These are phyloP conservation scores for Sebastes taczanowskii DNA, from an alignment of 2,797 vertebrate species.

Conservation along the genomic window DNA sequence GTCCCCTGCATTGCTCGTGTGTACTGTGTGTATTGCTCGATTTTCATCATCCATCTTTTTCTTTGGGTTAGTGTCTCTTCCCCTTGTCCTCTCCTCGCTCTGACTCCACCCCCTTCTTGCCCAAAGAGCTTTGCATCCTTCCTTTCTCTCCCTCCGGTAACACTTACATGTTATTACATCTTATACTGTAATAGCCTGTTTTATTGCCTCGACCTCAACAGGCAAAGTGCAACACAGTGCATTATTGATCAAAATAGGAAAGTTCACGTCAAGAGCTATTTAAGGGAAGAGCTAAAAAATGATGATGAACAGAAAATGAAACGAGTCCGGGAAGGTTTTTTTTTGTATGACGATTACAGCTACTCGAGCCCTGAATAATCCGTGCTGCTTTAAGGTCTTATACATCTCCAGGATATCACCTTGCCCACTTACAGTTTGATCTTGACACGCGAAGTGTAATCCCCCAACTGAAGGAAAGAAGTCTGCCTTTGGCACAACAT, in stretches of 20 bases:
- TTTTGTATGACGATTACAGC: not conserved
- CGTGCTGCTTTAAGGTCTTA: not conserved
- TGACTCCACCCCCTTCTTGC: not conserved
- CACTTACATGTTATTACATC: conserved; percentile 31
- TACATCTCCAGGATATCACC: conserved; percentile 36
- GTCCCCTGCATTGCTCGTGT: conserved; percentile 37
- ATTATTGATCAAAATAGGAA: conserved; percentile 45
- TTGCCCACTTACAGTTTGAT: conserved; percentile 36
- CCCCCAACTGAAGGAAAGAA: not conserved
- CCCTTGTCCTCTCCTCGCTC: not conserved
- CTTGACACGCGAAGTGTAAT: conserved; percentile 37
- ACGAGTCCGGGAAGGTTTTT: not conserved
- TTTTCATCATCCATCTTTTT: conserved; percentile 54
- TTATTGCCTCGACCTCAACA: conserved; percentile 36
- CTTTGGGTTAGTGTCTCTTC: conserved; percentile 22
- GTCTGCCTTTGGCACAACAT: conserved; percentile 24
- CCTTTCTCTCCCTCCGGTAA: conserved; percentile 7
- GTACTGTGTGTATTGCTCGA: conserved; percentile 26
- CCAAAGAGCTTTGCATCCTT: conserved; percentile 26
- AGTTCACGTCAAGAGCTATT: conserved; percentile 6
- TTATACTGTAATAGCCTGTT: conserved; percentile 16
- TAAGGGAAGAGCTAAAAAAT: not conserved
- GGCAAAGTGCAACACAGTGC: not conserved
- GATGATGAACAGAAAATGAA: conserved; percentile 18
- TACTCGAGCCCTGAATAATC: conserved; percentile 15